phyloP scores from a whole-genome alignment of 37 sponge, comb jelly and placozoan species.

The Haliclona indistincta region DNA sequence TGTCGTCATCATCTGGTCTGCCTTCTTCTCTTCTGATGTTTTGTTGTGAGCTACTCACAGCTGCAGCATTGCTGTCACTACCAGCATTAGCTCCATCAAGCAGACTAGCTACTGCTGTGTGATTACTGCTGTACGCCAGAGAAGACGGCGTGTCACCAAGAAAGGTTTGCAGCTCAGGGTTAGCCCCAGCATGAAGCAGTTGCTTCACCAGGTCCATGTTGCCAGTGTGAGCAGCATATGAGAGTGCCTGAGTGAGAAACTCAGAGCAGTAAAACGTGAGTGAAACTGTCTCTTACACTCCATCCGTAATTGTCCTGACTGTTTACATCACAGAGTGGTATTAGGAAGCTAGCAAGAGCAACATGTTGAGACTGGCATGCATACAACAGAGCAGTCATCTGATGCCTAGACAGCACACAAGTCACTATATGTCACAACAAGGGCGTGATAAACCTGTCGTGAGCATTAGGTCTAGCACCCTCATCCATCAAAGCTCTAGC shows the following conservation, averaged over 20 bases:
- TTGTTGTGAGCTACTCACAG: not conserved
- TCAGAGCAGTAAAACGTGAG: no score
- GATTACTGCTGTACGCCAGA: constrained; percentile 26
- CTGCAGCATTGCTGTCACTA: not conserved
- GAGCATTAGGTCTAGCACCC: constrained; percentile 61
- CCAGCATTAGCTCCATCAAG: constrained; percentile 2
- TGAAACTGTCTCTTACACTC: constrained; percentile 48
- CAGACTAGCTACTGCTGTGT: constrained; percentile 23
- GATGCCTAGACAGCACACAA: constrained; percentile 8
- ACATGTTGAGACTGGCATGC: constrained; percentile 44
- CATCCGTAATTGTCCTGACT: constrained; percentile 71
- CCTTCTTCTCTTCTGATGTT: not conserved
- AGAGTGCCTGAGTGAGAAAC: constrained; percentile 28
- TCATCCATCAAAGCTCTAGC: constrained; percentile 47
- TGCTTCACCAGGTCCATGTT: constrained; percentile 8
- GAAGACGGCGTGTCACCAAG: constrained; percentile 43
- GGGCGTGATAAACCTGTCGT: constrained; percentile 31
- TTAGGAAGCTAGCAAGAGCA: constrained; percentile 29
- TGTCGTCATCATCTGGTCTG: not conserved
- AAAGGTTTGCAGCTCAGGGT: constrained; percentile 11
- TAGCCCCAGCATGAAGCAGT: constrained; percentile 24
- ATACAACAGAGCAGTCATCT: constrained; percentile 71
- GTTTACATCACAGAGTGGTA: constrained; percentile 53
- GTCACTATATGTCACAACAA: not conserved
- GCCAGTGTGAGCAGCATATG: constrained; percentile 45